phyloP scores from a whole-genome alignment of 1,140 invertebrate species.

The Drosophila grimshawi region DNA sequence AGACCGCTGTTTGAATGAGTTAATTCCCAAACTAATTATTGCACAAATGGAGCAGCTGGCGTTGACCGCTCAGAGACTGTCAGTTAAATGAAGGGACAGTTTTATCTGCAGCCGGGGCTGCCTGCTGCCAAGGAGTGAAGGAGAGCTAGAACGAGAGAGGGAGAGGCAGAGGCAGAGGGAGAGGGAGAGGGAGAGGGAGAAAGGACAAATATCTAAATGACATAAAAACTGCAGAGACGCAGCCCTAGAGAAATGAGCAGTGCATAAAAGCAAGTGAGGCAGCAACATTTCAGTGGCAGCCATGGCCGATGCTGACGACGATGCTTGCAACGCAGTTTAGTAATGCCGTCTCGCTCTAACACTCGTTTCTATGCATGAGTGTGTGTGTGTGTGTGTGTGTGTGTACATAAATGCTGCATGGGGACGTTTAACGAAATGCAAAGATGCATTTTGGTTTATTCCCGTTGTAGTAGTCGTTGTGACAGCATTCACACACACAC shows the following conservation, averaged over 20 bases:
- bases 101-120: too few relatives aligned
- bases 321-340: conserved; percentile 33
- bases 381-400: not conserved
- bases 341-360: conserved; percentile 30
- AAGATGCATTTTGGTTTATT: conserved; percentile 43
- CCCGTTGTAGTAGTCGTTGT: conserved; percentile 34
- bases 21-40: too few relatives aligned
- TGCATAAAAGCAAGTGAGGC: conserved; percentile 65
- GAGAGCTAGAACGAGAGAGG: too few relatives aligned
- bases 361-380: not conserved
- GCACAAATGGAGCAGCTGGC: too few relatives aligned
- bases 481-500: conserved; percentile 32
- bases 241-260: not conserved
- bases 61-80: too few relatives aligned
- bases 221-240: conserved; percentile 21
- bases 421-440: not conserved
- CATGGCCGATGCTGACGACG: conserved; percentile 14
- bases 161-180: too few relatives aligned
- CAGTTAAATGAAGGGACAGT: too few relatives aligned
- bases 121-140: too few relatives aligned
- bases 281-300: conserved; percentile 34
- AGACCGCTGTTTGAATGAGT: too few relatives aligned
- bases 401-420: not conserved
- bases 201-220: not conserved
- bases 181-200: not conserved